These are phyloP conservation scores for Allolobophora icterica DNA, from an alignment of 2,888 invertebrate genomes.

Conservation along the genomic window DNA sequence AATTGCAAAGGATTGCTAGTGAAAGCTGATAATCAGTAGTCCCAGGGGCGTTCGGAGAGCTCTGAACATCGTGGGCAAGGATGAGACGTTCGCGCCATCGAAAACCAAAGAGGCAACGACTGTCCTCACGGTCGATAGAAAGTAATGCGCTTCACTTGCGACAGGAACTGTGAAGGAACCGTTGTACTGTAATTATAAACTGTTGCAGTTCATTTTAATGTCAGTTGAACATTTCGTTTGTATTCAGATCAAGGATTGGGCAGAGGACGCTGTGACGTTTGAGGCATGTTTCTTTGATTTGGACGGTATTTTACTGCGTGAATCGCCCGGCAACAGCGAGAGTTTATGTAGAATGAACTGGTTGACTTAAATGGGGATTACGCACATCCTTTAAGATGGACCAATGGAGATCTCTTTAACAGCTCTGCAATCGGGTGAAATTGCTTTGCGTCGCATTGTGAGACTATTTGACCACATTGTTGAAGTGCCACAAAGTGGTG, in stretches of 20 bases:
- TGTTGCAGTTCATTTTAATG: background rate
- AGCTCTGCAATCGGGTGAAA: background rate
- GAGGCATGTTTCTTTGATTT: background rate
- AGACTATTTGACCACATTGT: background rate
- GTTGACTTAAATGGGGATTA: background rate
- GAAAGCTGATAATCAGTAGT: background rate
- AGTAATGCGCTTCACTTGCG: background rate
- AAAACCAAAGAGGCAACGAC: background rate
- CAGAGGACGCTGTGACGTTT: too few species aligned
- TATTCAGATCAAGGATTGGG: background rate
- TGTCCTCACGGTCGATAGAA: background rate
- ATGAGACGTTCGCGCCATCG: background rate
- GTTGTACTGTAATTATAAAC: background rate
- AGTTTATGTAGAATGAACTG: background rate
- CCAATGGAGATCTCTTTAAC: background rate
- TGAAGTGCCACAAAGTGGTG: background rate
- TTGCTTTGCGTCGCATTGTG: background rate
- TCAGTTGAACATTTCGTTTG: background rate
- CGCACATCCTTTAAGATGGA: background rate
- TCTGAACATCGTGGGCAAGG: background rate
- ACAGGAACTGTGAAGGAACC: background rate
- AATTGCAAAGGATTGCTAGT: background rate
- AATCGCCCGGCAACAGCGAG: background rate
- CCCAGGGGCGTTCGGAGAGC: background rate
- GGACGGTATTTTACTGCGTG: background rate